These are phyloP conservation scores for Oegoconia quadripuncta DNA, from an alignment of 2,888 invertebrate genomes.

Conservation along the genomic window DNA sequence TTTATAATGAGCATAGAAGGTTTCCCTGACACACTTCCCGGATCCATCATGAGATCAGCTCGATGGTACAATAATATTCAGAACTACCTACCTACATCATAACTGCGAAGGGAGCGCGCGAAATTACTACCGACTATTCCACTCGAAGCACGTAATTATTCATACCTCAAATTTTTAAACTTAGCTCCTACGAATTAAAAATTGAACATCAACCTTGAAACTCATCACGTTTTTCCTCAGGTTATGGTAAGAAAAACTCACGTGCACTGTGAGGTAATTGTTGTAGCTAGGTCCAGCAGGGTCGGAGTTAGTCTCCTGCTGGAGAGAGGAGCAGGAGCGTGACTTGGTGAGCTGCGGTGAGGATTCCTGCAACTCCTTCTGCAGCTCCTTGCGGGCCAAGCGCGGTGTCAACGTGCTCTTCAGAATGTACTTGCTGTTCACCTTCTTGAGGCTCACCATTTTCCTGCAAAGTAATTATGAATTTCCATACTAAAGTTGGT, in stretches of 20 bases:
- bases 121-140: too few relatives aligned
- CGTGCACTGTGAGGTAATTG: constrained; percentile 88
- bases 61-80: too few relatives aligned
- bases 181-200: too few relatives aligned
- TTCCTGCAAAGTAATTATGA: constrained; percentile 79
- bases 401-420: constrained; percentile 91
- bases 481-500: too few relatives aligned
- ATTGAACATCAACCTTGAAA: not conserved
- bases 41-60: too few relatives aligned
- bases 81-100: too few relatives aligned
- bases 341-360: constrained; percentile 81
- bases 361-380: constrained; percentile 80
- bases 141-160: too few relatives aligned
- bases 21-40: too few relatives aligned
- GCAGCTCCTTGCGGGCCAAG: constrained; percentile 84
- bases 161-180: too few relatives aligned
- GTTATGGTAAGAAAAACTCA: too few relatives aligned
- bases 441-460: constrained; percentile 84
- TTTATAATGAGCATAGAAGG: too few relatives aligned
- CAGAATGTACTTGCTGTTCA: constrained; percentile 89
- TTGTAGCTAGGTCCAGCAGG: constrained; percentile 80
- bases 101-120: too few relatives aligned
- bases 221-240: not conserved
- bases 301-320: constrained; percentile 75
- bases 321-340: constrained; percentile 85